Evolutionary conservation across 2,113 vertebrate genomes (phyloP).

Genomic region (Cathartes aura): DNA sequence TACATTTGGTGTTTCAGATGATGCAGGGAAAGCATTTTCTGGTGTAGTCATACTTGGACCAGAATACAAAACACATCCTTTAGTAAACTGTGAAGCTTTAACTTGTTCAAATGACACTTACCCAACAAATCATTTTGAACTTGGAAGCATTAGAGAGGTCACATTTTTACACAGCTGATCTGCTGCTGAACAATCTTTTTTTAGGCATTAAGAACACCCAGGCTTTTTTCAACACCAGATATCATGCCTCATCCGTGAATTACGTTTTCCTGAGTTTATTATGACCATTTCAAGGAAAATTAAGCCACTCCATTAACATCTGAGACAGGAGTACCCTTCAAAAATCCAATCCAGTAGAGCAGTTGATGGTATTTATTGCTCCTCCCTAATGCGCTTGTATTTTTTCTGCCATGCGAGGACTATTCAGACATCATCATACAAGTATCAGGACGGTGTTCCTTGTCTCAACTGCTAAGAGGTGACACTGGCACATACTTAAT

Average conservation of each 20-base stretch:
- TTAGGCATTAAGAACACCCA: neutral
- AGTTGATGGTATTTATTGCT: slow-evolving; percentile 37
- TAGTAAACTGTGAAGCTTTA: slow-evolving; percentile 57
- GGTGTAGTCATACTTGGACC: slow-evolving; percentile 42
- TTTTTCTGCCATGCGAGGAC: neutral
- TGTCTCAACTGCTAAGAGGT: neutral
- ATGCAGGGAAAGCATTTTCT: slow-evolving; percentile 42
- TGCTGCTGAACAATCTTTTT: slow-evolving; percentile 6
- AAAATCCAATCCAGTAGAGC: slow-evolving; percentile 1
- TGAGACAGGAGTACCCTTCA: slow-evolving; percentile 27
- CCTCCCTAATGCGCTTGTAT: neutral
- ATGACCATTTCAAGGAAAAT: slow-evolving; percentile 55
- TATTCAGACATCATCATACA: slow-evolving; percentile 7
- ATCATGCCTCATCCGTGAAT: neutral
- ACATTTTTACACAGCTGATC: slow-evolving; percentile 27
- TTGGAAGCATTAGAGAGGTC: slow-evolving; percentile 45
- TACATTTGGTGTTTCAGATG: slow-evolving; percentile 39
- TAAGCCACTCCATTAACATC: slow-evolving; percentile 40
- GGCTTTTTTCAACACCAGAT: neutral
- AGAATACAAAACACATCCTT: slow-evolving; percentile 62
- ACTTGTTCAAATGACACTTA: slow-evolving; percentile 46
- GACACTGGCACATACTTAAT: neutral
- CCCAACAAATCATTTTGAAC: slow-evolving; percentile 46
- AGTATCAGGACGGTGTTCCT: neutral
- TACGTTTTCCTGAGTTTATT: slow-evolving; percentile 26